These are phyloP conservation scores for Biston stratarius DNA, from an alignment of 2,888 invertebrate genomes.

Conservation along the genomic window DNA sequence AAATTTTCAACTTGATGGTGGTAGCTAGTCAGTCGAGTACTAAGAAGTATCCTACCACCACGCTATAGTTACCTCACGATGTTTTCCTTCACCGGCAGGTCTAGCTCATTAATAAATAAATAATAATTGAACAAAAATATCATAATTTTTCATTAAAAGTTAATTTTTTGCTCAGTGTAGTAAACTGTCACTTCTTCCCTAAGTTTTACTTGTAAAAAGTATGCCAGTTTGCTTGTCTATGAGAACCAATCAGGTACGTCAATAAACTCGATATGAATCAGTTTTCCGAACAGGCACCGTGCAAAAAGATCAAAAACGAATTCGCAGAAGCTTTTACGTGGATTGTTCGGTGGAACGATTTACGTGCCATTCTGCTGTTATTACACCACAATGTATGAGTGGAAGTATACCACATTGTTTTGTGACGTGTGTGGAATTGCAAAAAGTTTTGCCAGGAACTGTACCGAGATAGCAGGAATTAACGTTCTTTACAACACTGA, in stretches of 20 bases:
- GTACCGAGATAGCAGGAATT: neutral
- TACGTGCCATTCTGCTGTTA: conserved; percentile 27
- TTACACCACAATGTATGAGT: conserved; percentile 17
- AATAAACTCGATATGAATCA: conserved; percentile 23
- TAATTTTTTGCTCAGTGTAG: too few relatives aligned
- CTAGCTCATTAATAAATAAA: too few relatives aligned
- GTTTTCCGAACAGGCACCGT: conserved; percentile 17
- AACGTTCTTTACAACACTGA: neutral
- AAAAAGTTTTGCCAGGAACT: conserved; percentile 3
- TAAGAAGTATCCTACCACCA: too few relatives aligned
- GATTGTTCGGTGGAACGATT: conserved; percentile 22
- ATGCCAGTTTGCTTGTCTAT: neutral
- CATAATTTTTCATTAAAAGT: too few relatives aligned
- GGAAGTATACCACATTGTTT: conserved; percentile 19
- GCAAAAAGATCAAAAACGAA: conserved; percentile 32
- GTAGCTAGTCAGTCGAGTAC: too few relatives aligned
- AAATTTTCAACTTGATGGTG: too few relatives aligned
- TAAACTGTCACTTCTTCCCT: too few relatives aligned
- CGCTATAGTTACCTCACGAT: too few relatives aligned
- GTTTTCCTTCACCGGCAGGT: too few relatives aligned
- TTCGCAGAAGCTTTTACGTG: conserved; percentile 32
- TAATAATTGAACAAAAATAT: too few relatives aligned
- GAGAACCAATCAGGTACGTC: neutral
- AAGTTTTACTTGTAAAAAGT: neutral
- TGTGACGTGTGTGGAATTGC: conserved; percentile 14